A percentile compares a stretch with the other conserved stretches of the same genome.
Conservation (phyloP, 2,113 vertebrate genomes). For the Catharus minimus region DNA sequence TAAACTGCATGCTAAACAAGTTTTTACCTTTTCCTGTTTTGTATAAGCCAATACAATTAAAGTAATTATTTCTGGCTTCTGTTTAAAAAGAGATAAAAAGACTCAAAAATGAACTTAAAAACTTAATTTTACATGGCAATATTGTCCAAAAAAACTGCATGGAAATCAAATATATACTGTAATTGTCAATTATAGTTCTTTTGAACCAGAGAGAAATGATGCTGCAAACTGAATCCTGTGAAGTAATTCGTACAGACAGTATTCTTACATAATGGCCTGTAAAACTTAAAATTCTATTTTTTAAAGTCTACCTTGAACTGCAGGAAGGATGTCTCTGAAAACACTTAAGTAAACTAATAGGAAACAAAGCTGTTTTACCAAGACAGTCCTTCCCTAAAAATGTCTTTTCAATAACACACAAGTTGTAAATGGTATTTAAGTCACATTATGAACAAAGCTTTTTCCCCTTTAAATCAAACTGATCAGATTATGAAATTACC, state of each 20-base stretch:
- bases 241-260: rapidly evolving
- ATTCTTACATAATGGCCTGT: not conserved
- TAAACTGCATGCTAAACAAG: not conserved
- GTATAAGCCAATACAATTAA: not conserved
- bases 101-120: not conserved
- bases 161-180: not conserved
- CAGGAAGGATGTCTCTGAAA: not conserved
- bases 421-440: not conserved
- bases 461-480: not conserved
- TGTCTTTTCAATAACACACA: not conserved
- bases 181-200: not conserved
- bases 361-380: not conserved
- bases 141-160: not conserved
- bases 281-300: not conserved
- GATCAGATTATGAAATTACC: not conserved
- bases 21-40: not conserved
- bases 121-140: not conserved
- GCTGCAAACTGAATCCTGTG: not conserved
- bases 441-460: not conserved
- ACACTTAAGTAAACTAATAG: not conserved
- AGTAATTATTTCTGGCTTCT: not conserved
- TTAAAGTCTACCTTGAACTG: not conserved
- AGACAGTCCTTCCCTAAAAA: not conserved
- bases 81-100: not conserved
- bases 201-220: not conserved